Conservation (phyloP, 2,113 vertebrate genomes). For the Marmota monax region DNA sequence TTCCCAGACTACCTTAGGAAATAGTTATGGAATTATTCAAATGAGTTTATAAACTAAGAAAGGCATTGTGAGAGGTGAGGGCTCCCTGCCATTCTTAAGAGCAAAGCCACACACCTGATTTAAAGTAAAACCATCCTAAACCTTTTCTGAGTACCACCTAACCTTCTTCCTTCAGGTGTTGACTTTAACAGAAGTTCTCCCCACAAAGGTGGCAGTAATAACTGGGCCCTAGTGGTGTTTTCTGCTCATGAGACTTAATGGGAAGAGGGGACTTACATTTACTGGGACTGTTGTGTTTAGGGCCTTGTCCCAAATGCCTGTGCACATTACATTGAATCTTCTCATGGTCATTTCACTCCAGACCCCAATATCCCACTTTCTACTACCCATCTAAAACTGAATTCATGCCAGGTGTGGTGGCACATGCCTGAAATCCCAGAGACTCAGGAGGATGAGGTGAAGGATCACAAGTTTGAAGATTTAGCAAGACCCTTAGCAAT, state of each 20-base stretch:
- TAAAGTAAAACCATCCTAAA: constrained; percentile 15
- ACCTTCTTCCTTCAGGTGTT: background rate
- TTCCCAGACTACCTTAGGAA: constrained; percentile 22
- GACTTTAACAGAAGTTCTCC: constrained; percentile 27
- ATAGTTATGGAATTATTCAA: background rate
- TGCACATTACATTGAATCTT: constrained; percentile 3
- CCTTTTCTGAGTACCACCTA: constrained; percentile 18
- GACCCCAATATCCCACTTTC: background rate
- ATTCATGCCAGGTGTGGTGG: background rate
- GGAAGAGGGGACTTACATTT: background rate
- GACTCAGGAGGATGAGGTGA: background rate
- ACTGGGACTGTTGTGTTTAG: background rate
- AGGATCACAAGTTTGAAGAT: background rate
- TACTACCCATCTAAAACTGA: constrained; percentile 55
- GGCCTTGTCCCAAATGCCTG: background rate
- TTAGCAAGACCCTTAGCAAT: no score
- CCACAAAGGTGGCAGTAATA: constrained; percentile 5
- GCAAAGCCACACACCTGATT: background rate
- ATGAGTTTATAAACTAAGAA: constrained; percentile 18
- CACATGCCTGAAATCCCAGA: background rate
- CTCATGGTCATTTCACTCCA: constrained; percentile 4
- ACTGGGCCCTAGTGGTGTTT: background rate
- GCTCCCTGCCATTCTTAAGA: background rate
- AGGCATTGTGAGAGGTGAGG: background rate
- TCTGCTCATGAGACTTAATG: constrained; percentile 19